A percentile compares a stretch with the other conserved stretches of the same genome.
Conservation (phyloP, 2,797 vertebrate genomes). For the Melanotaenia trifasciata region DNA sequence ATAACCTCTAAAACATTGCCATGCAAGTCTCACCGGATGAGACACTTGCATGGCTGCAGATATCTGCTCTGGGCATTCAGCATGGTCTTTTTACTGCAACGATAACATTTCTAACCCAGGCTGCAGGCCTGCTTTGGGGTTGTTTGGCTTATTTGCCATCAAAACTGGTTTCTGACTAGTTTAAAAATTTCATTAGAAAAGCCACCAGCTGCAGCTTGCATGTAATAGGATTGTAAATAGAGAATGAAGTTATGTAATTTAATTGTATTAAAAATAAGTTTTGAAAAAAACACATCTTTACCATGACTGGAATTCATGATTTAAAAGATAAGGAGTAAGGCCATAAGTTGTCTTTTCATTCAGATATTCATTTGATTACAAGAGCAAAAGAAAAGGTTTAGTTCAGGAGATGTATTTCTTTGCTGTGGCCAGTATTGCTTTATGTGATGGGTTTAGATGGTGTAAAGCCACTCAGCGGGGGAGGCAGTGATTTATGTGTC, state of each 20-base stretch:
- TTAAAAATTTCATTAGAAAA: conserved; percentile 59
- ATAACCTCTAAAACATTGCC: conserved; percentile 22
- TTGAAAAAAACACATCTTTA: background rate
- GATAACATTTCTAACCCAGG: conserved; percentile 40
- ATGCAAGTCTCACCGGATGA: background rate
- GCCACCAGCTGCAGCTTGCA: conserved; percentile 35
- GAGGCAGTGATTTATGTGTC: conserved; percentile 54
- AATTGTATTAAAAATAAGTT: background rate
- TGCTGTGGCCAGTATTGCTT: conserved; percentile 16
- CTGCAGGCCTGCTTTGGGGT: conserved; percentile 40
- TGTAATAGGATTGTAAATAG: conserved; percentile 20
- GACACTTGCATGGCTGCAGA: background rate
- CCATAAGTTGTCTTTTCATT: conserved; percentile 1
- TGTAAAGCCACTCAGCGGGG: conserved; percentile 37
- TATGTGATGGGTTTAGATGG: conserved; percentile 24
- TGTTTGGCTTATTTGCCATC: conserved; percentile 34
- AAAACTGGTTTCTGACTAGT: conserved; percentile 31
- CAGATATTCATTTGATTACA: background rate
- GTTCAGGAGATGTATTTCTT: conserved; percentile 3
- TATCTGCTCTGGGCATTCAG: conserved; percentile 17
- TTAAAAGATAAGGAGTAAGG: background rate
- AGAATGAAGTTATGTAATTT: conserved; percentile 14
- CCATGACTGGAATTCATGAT: background rate
- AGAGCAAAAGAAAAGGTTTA: background rate
- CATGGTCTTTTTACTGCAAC: conserved; percentile 13